Percentiles rank a stretch among this genome's conserved stretches.
Conservation (phyloP, 2,797 vertebrate genomes). For the Liparis tanakae region DNA sequence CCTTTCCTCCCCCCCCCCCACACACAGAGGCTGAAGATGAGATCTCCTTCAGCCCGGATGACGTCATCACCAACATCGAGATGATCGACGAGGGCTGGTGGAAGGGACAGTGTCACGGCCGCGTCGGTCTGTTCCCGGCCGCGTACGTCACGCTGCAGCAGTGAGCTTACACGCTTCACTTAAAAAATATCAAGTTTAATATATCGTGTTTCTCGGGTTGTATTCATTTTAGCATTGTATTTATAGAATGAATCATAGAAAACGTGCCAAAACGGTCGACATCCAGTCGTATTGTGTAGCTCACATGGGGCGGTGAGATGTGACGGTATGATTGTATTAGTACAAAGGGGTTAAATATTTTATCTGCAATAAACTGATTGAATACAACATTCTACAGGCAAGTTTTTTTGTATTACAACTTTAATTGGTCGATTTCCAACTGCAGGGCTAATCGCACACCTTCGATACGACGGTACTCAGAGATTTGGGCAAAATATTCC, state of each 20-base stretch:
- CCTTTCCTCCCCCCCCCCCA: conserved; percentile 5
- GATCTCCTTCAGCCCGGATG: conserved; percentile 91
- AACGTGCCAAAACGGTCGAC: conserved; percentile 3
- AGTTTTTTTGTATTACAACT: neutral
- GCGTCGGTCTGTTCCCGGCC: conserved; percentile 90
- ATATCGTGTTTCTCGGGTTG: neutral
- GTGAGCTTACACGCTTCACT: conserved; percentile 57
- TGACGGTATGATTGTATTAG: neutral
- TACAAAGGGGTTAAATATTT: neutral
- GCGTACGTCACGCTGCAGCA: conserved; percentile 88
- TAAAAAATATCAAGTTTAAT: neutral
- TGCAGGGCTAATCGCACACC: neutral
- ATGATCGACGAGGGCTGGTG: conserved; percentile 97
- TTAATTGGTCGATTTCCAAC: conserved; percentile 1
- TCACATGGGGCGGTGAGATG: neutral
- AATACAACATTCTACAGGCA: conserved; percentile 29
- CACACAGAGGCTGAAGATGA: conserved; percentile 91
- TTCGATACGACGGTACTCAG: neutral
- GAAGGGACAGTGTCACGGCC: conserved; percentile 87
- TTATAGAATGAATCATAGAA: conserved; percentile 23
- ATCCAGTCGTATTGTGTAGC: conserved; percentile 13
- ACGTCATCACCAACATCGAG: conserved; percentile 91
- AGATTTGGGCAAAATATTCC: neutral
- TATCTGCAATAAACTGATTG: conserved; percentile 12
- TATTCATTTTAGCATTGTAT: conserved; percentile 7